Conservation (phyloP, 2,888 invertebrate species). For the Leistus spinibarbis region DNA sequence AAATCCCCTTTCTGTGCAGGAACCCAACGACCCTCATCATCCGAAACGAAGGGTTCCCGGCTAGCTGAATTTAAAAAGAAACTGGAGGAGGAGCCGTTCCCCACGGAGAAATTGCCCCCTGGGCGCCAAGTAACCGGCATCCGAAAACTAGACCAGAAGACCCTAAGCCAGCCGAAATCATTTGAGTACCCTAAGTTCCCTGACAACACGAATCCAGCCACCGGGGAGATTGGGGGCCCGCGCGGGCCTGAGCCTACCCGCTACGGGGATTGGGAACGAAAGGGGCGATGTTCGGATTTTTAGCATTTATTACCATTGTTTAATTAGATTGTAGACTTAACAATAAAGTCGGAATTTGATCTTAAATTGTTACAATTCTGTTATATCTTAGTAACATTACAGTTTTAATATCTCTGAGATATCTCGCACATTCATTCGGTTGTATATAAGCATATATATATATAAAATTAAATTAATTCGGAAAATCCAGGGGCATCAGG, state of each 20-base stretch:
- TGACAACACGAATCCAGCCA: slow-evolving; percentile 84
- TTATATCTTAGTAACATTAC: no score
- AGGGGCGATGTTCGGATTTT: slow-evolving; percentile 96
- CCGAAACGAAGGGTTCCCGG: slow-evolving; percentile 54
- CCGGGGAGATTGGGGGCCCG: slow-evolving; percentile 95
- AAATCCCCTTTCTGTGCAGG: background rate
- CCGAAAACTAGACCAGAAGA: slow-evolving; percentile 78
- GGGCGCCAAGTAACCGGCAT: slow-evolving; percentile 61
- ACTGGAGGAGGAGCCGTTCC: slow-evolving; percentile 61
- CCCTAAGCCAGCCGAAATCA: slow-evolving; percentile 72
- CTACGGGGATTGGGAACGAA: slow-evolving; percentile 99
- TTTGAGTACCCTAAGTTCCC: slow-evolving; percentile 82
- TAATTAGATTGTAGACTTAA: background rate
- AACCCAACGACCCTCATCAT: slow-evolving; percentile 41
- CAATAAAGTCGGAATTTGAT: background rate
- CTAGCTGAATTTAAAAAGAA: slow-evolving; percentile 77
- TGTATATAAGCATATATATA: no score
- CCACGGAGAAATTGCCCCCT: slow-evolving; percentile 58
- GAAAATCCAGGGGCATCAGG: slow-evolving; percentile 44
- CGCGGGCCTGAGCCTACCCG: slow-evolving; percentile 97
- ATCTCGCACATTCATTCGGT: no score
- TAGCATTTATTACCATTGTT: slow-evolving; percentile 53
- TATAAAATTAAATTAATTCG: background rate
- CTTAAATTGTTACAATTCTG: background rate
- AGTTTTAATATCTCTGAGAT: no score